These are phyloP conservation scores for Strix uralensis DNA, from an alignment of 2,113 vertebrate genomes.

Conservation along the genomic window DNA sequence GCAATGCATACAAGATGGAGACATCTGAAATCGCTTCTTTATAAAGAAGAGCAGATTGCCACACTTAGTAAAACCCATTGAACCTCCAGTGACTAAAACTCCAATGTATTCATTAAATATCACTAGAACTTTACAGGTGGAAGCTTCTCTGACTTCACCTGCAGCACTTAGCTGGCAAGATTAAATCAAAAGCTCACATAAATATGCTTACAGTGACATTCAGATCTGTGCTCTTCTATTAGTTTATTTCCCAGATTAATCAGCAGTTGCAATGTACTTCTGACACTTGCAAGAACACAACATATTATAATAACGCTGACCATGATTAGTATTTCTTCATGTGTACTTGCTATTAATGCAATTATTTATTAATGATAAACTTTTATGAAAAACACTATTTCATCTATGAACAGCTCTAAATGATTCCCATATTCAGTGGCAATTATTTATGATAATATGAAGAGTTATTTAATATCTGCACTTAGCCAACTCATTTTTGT, in stretches of 20 bases:
- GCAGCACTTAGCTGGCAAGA: slow-evolving; percentile 11
- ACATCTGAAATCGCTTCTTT: not conserved
- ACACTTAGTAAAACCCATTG: not conserved
- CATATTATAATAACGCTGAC: not conserved
- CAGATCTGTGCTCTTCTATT: not conserved
- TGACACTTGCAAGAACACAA: slow-evolving; percentile 45
- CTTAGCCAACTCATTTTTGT: slow-evolving; percentile 22
- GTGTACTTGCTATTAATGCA: slow-evolving; percentile 4
- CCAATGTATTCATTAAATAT: not conserved
- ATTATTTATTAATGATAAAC: slow-evolving; percentile 47
- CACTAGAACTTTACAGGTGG: not conserved
- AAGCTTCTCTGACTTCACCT: slow-evolving; percentile 8
- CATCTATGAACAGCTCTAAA: not conserved
- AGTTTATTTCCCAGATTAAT: slow-evolving; percentile 51
- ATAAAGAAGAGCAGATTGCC: not conserved
- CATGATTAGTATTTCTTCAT: not conserved
- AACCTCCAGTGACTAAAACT: not conserved
- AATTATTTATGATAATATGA: slow-evolving; percentile 49
- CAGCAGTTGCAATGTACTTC: slow-evolving; percentile 53
- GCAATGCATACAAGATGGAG: not conserved
- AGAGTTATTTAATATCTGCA: slow-evolving; percentile 43
- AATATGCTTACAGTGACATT: slow-evolving; percentile 23
- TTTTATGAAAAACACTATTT: slow-evolving; percentile 55
- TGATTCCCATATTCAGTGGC: not conserved
- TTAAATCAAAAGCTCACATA: slow-evolving; percentile 25